These are phyloP conservation scores for Chauna torquata DNA, from an alignment of 2,113 vertebrate genomes.

Conservation along the genomic window DNA sequence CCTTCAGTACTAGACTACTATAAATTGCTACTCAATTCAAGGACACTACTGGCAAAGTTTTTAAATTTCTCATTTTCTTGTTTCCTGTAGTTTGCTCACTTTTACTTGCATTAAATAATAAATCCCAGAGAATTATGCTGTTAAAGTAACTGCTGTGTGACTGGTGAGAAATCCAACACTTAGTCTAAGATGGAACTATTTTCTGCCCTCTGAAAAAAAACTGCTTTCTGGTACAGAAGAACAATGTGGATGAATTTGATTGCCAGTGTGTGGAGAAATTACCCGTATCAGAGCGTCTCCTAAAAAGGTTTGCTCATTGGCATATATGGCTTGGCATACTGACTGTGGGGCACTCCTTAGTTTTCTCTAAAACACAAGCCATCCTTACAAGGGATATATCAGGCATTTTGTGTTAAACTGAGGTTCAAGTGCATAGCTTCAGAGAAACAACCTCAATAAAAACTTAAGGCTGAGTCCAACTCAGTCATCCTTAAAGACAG, in stretches of 20 bases:
- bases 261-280: not conserved
- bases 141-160: not conserved
- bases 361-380: not conserved
- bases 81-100: not conserved
- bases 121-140: not conserved
- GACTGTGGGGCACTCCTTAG: not conserved
- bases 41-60: not conserved
- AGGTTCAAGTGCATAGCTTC: not conserved
- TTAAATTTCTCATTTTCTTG: constrained; percentile 17
- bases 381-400: not conserved
- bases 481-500: not conserved
- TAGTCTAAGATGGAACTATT: not conserved
- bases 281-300: not conserved
- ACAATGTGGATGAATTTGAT: not conserved
- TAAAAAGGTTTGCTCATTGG: not conserved
- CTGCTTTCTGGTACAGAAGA: not conserved
- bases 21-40: constrained; percentile 32
- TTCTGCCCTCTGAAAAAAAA: not conserved
- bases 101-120: constrained; percentile 35
- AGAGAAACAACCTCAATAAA: not conserved
- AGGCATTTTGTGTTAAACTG: not conserved
- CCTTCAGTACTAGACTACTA: not conserved
- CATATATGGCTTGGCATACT: not conserved
- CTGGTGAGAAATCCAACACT: constrained; percentile 19
- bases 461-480: not conserved